Percentiles rank a stretch among this genome's conserved stretches.
These are phyloP conservation scores for Enhydra lutris DNA, from an alignment of 2,113 vertebrate genomes.

Conservation along the genomic window DNA sequence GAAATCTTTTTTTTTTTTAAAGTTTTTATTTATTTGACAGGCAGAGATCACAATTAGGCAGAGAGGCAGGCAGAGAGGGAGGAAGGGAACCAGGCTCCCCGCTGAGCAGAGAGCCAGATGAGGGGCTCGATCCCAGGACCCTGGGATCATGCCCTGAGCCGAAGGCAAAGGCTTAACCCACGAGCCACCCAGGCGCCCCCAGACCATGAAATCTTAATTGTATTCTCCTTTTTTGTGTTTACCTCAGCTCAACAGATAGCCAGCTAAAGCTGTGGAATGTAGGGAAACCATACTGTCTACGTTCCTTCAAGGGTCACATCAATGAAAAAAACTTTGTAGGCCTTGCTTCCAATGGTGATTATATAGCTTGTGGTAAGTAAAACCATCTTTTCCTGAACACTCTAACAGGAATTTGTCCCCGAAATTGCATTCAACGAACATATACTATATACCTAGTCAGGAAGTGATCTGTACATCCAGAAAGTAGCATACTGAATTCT, in stretches of 20 bases:
- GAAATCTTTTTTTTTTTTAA: neutral
- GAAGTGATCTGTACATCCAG: neutral
- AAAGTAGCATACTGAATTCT: neutral
- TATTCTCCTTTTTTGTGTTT: constrained; percentile 53
- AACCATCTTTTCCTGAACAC: neutral
- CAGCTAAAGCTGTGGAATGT: constrained; percentile 99
- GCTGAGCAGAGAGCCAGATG: no score
- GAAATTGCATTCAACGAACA: neutral
- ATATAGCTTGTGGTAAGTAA: constrained; percentile 96
- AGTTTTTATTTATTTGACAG: no score
- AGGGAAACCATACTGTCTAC: constrained; percentile 96
- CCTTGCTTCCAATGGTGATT: constrained; percentile 97
- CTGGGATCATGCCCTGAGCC: no score
- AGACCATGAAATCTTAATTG: constrained; percentile 24
- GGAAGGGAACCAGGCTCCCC: no score
- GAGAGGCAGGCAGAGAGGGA: no score
- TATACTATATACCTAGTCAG: neutral
- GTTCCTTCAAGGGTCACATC: constrained; percentile 99
- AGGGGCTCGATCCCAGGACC: no score
- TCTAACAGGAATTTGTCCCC: neutral
- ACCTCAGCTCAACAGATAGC: constrained; percentile 95
- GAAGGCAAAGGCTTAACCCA: no score
- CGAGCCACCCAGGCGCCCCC: no score
- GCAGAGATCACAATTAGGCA: no score
- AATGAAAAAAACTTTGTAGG: constrained; percentile 99